These are phyloP conservation scores for Dicerorhinus sumatrensis DNA, from an alignment of 2,113 vertebrate genomes.

Conservation along the genomic window DNA sequence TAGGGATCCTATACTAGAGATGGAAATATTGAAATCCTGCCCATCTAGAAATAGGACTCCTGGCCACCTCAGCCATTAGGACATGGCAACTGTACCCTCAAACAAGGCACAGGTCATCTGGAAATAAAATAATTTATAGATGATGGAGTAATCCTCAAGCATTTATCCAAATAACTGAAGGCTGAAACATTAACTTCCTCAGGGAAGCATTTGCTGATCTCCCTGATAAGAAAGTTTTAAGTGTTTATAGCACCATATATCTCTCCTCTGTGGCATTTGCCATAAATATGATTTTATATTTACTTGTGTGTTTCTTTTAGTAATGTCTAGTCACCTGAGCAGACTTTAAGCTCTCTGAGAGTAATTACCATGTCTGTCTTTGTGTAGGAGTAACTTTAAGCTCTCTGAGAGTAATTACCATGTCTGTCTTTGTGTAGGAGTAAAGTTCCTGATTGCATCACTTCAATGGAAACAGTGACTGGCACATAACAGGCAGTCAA, in stretches of 20 bases:
- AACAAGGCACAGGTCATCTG: neutral
- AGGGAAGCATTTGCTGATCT: neutral
- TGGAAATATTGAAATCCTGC: neutral
- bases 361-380: neutral
- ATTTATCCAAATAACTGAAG: neutral
- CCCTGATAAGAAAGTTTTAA: neutral
- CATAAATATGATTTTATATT: neutral
- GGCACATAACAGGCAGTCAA: neutral
- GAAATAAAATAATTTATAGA: neutral
- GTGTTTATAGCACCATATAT: neutral
- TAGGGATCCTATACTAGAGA: neutral
- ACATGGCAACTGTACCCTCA: neutral
- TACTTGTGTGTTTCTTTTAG: neutral
- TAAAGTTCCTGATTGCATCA: neutral
- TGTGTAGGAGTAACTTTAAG: neutral
- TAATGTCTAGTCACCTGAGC: neutral
- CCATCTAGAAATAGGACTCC: neutral
- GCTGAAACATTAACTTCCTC: neutral
- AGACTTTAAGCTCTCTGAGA: neutral
- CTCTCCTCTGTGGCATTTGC: neutral
- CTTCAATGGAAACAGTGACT: neutral
- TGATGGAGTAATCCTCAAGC: neutral
- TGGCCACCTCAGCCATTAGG: neutral
- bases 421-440: neutral
- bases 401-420: neutral